Base-by-base conservation (phyloP, 2,888 invertebrate genomes). In the Endomychus coccineus region DNA sequence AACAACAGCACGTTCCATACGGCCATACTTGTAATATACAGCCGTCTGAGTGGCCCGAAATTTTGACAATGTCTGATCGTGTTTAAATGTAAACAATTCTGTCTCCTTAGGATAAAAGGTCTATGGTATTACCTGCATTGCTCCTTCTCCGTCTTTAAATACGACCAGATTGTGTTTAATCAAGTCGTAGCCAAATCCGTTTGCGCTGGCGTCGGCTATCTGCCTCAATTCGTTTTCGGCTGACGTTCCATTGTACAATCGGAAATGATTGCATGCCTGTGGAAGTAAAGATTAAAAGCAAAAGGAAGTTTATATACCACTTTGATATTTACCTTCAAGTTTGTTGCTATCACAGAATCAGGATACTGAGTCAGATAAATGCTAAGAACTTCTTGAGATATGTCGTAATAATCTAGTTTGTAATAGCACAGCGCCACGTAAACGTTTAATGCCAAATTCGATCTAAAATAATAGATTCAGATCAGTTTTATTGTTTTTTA, bases 351-450 rank as follows among this genome's bases (percentile, higher is more conserved):
- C 1, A 92, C 90, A 43, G 96, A 96, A 52, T 95, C 92, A 2
- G 90, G 83, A 64, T 83, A 85, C 58, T 87, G 85, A 41, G 88
- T 85, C 33, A 98, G 70, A 64, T 98, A 98, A 13, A 91, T 81
- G 13, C 88, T 86, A 9, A 96, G 71, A n/a, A 95, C 91, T 68
- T 96, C 96, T 67, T 96, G 94, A 0, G 96, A 94, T 28, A 95
- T 94, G 65, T 97, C 97, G 60, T 94, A 97, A 64, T 95, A 97
- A 67, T 97, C 97, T 55, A 97, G 69, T 64, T 98, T 97, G 69
- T 97, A 98, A 67, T 97, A 97, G 60, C 97, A 98, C 10, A 97
- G 69, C 0, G 96, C 97, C 38, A 97, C 85, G 64, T 98, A 97
- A 3, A 97, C 92, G 66, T 98, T 96, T 40, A 98, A 67, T 1